Evolutionary conservation across 1,140 invertebrate species (phyloP), one percentile per base, ranked within the genome.

Genomic region (Drosophila albomicans): DNA sequence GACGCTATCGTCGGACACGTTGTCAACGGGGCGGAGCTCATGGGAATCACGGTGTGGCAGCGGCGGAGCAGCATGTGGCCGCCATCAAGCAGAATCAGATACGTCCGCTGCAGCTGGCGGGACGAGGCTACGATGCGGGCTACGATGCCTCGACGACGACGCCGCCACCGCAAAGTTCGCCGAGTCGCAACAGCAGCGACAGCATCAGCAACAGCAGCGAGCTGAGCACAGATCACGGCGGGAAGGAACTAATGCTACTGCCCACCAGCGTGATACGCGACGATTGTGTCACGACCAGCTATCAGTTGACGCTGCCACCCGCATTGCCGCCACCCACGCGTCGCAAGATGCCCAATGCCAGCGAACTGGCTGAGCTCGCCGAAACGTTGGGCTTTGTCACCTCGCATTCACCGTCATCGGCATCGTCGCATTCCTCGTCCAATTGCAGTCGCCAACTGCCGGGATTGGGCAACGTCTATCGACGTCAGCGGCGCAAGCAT

Each of bases 311-410:
- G 41, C 32, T 92, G 79, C 91, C 94, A 48, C 94, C 94, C 3
- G 93, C 93, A 0, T 67, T 94, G 61, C 93, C 93, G 3, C 91
- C 94, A 7, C 93, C 94, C 1, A 89, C 93, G 7, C 90, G 93
- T 5, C 90, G 93, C 7, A 93, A 94, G 49, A 93, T 93, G 67
- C 92, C 91, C 20, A 91, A 90, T 63, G 82, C 91, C 69, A 91
- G 84, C 48, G 92, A 93, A 69, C 65, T 94, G 73, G 93, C 94
- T 35, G 93, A 94, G 62, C 76, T 94, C 13, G 93, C 93, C n/a
- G 93, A 94, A 43, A 93, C 93, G 0, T 69, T 94, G 54, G 79
- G 92, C 41, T 92, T 93, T 54, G 90, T 92, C 28, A 85, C 71
- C 52, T 52, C 61, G 13, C 79, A 78, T 16, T 13, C 52, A 2